Conservation (phyloP, 2,888 invertebrate species). For the Cryptocephalus primarius region DNA sequence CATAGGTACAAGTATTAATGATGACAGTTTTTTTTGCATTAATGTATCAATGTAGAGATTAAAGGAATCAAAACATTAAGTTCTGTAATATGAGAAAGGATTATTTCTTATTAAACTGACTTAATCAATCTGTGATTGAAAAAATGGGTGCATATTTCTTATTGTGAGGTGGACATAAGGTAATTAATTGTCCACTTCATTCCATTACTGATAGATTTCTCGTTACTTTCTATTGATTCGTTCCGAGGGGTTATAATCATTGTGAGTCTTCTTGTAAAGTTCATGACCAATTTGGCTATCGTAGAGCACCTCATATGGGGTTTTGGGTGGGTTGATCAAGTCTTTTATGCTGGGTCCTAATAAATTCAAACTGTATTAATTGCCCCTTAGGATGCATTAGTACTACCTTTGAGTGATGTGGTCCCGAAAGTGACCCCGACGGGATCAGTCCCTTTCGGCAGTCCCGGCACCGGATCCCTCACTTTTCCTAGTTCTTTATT, state of each 20-base stretch:
- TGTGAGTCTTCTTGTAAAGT: conserved; percentile 39
- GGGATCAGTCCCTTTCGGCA: conserved; percentile 37
- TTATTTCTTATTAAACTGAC: too few relatives aligned
- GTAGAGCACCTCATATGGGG: conserved; percentile 28
- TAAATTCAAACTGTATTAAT: conserved; percentile 4
- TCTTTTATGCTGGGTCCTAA: conserved; percentile 27
- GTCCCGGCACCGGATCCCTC: conserved; percentile 34
- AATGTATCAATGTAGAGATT: too few relatives aligned
- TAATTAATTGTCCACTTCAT: too few relatives aligned
- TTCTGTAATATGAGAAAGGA: too few relatives aligned
- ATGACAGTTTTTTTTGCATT: too few relatives aligned
- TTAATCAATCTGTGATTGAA: too few relatives aligned
- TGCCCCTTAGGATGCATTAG: too few relatives aligned
- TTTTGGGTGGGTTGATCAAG: conserved; percentile 35
- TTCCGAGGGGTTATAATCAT: conserved; percentile 39
- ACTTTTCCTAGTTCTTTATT: conserved; percentile 35
- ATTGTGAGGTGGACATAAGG: too few relatives aligned
- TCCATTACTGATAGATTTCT: not conserved
- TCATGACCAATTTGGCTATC: conserved; percentile 35
- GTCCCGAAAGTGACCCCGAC: conserved; percentile 35
- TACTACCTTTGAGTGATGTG: conserved; percentile 15
- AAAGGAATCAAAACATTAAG: too few relatives aligned
- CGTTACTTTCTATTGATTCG: conserved; percentile 31
- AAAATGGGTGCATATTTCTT: too few relatives aligned
- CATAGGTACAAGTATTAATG: too few relatives aligned